These are phyloP conservation scores for Phaenicophaeus curvirostris DNA, from an alignment of 2,797 vertebrate species.

Conservation along the genomic window DNA sequence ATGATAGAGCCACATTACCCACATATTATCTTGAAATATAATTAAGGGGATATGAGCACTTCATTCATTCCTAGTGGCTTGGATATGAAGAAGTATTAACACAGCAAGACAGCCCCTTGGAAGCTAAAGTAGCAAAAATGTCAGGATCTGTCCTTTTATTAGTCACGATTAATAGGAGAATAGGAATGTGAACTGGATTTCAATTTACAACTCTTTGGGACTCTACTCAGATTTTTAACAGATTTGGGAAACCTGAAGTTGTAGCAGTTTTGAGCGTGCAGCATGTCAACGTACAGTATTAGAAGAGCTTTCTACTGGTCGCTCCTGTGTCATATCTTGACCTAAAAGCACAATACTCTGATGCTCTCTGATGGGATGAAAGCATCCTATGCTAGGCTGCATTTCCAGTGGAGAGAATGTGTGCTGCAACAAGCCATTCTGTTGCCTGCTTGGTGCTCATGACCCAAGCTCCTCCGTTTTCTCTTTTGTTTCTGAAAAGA, in stretches of 20 bases:
- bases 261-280: not conserved
- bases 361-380: not conserved
- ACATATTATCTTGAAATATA: not conserved
- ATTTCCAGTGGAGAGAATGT: not conserved
- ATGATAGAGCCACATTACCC: not conserved
- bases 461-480: not conserved
- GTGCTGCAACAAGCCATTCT: not conserved
- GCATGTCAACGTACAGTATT: rapidly evolving
- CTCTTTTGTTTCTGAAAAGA: slow-evolving; percentile 31
- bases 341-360: not conserved
- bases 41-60: not conserved
- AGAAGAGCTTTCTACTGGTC: not conserved
- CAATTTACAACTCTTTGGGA: not conserved
- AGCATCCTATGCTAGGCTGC: not conserved
- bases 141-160: not conserved
- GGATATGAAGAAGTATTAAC: not conserved
- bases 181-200: not conserved
- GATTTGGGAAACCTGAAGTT: not conserved
- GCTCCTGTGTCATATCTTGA: rapidly evolving
- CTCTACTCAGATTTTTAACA: not conserved
- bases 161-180: not conserved
- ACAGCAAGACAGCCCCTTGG: not conserved
- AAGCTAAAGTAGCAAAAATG: not conserved
- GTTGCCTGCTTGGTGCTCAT: not conserved
- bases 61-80: not conserved